phyloP scores from a whole-genome alignment of 23 tunicate species.

The Ciona savignyi region DNA sequence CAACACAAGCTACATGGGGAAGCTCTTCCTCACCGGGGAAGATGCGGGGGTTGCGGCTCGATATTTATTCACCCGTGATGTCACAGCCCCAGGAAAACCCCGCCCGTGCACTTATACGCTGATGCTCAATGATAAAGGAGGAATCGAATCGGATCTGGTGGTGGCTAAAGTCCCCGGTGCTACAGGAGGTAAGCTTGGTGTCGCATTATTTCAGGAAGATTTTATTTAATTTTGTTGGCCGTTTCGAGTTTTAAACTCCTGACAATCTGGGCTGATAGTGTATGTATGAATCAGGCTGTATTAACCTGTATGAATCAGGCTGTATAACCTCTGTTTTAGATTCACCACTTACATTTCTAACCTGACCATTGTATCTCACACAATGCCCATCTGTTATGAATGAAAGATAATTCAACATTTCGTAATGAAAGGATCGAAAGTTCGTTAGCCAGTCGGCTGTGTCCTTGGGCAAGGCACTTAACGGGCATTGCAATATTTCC shows the following conservation, averaged over 20 bases:
- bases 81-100: conserved; percentile 13
- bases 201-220: neutral
- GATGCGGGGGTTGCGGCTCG: conserved; percentile 55
- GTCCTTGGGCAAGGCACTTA: no score
- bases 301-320: no score
- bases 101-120: conserved; percentile 71
- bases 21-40: conserved; percentile 62
- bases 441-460: no score
- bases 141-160: conserved; percentile 78
- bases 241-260: neutral
- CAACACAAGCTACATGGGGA: conserved; percentile 76
- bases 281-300: no score
- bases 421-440: no score
- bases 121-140: conserved; percentile 67
- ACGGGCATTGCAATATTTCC: no score
- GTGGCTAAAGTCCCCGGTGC: conserved; percentile 47
- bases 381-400: no score
- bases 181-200: conserved; percentile 24
- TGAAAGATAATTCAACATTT: no score
- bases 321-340: no score
- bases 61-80: conserved; percentile 63
- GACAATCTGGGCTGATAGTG: no score
- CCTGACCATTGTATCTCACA: no score
- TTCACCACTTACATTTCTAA: no score
- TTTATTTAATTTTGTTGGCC: neutral